A percentile compares a stretch with the other conserved stretches of the same genome.
These are phyloP conservation scores for Suncus etruscus DNA, from an alignment of 2,113 vertebrate genomes.

Conservation along the genomic window DNA sequence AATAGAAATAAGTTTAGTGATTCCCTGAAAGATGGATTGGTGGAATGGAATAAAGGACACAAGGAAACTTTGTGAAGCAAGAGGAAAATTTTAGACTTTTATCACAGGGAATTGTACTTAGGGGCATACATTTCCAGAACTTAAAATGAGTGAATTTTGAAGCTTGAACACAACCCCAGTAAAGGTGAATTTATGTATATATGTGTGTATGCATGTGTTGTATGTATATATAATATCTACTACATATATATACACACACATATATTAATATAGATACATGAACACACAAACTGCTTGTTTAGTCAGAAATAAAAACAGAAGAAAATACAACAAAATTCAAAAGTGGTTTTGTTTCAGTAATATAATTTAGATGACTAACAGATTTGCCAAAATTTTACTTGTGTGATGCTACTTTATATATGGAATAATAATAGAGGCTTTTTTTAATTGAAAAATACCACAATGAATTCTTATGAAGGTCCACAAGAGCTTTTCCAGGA, in stretches of 20 bases:
- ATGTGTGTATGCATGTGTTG: neutral
- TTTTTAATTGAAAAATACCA: neutral
- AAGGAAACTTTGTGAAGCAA: neutral
- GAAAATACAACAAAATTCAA: neutral
- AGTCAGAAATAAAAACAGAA: neutral
- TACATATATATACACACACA: neutral
- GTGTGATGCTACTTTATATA: conserved; percentile 8
- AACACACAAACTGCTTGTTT: neutral
- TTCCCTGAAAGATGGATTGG: neutral
- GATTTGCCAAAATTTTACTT: conserved; percentile 20
- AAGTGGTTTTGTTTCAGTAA: conserved; percentile 23
- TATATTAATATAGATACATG: neutral
- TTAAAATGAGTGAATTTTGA: conserved; percentile 44
- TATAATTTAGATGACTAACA: neutral
- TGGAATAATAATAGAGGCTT: conserved; percentile 26
- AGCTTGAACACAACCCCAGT: neutral
- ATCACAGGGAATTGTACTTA: neutral
- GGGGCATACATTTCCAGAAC: neutral
- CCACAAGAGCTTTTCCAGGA: too few relatives aligned
- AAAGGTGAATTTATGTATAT: neutral
- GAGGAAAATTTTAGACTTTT: conserved; percentile 13
- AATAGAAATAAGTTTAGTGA: neutral
- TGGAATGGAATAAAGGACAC: neutral
- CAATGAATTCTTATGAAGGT: neutral
- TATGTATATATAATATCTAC: neutral